A percentile compares a stretch with the other conserved stretches of the same genome.
These are phyloP conservation scores for Enteromius fasciolatus DNA, from an alignment of 2,797 vertebrate genomes.

Conservation along the genomic window DNA sequence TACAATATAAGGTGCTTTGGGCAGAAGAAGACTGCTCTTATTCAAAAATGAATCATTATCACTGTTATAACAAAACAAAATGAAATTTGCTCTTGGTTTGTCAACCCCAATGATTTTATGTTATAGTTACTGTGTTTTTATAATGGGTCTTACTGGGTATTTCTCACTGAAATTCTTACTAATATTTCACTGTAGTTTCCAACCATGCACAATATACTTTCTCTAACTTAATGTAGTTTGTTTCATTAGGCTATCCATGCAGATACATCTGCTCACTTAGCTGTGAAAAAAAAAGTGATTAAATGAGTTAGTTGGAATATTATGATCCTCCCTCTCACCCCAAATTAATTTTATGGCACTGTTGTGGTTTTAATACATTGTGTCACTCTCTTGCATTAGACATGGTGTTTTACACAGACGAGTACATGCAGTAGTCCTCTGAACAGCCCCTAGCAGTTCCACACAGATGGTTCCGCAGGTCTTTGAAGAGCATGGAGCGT, in stretches of 20 bases:
- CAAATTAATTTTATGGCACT: neutral
- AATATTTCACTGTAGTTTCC: too few relatives aligned
- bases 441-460: slow-evolving; percentile 26
- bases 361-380: slow-evolving; percentile 7
- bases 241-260: neutral
- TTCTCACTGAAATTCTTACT: neutral
- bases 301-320: neutral
- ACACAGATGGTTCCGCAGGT: slow-evolving; percentile 4
- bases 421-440: slow-evolving; percentile 26
- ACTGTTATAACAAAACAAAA: neutral
- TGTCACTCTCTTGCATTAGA: neutral
- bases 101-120: neutral
- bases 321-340: too few relatives aligned
- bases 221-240: neutral
- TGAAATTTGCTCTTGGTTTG: neutral
- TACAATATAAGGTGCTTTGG: neutral
- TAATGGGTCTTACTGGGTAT: neutral
- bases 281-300: neutral
- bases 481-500: slow-evolving; percentile 66
- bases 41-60: neutral
- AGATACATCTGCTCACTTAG: neutral
- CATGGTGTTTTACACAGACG: slow-evolving; percentile 6
- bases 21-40: neutral
- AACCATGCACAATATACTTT: neutral
- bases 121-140: neutral